Evolutionary conservation across 2,113 vertebrate species (phyloP).

Genomic region (Plectropomus leopardus): DNA sequence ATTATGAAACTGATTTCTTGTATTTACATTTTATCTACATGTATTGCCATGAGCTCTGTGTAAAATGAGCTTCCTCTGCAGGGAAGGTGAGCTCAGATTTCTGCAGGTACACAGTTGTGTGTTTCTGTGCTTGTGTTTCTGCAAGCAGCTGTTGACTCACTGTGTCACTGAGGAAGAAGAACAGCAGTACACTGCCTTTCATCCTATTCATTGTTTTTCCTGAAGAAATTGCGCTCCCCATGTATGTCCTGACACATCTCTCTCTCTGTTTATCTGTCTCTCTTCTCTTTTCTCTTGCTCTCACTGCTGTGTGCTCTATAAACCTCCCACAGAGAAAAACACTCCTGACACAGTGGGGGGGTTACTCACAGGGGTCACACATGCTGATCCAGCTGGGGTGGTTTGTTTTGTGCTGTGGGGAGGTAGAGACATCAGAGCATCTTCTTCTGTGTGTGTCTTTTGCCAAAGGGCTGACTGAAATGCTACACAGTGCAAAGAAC

Average conservation of each 20-base stretch:
- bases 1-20: too few species aligned
- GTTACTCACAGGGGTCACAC: too few species aligned
- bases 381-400: too few species aligned
- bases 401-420: background rate
- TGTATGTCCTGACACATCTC: background rate
- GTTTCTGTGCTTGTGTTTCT: too few species aligned
- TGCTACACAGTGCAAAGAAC: background rate
- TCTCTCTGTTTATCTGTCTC: background rate
- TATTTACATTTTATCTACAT: too few species aligned
- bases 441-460: too few species aligned
- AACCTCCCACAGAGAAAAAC: slow-evolving; percentile 26
- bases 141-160: slow-evolving; percentile 43
- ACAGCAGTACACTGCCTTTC: slow-evolving; percentile 39
- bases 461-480: too few species aligned
- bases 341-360: too few species aligned
- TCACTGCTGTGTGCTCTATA: background rate
- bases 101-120: too few species aligned
- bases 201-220: slow-evolving; percentile 48
- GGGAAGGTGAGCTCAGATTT: too few species aligned
- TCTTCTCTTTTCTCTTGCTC: background rate
- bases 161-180: slow-evolving; percentile 30
- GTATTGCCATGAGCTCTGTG: too few species aligned
- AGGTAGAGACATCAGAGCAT: background rate
- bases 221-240: slow-evolving; percentile 24
- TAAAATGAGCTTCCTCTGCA: too few species aligned